Evolutionary conservation across 2,113 vertebrate genomes (phyloP).

Genomic region (Urocynchramus pylzowi): DNA sequence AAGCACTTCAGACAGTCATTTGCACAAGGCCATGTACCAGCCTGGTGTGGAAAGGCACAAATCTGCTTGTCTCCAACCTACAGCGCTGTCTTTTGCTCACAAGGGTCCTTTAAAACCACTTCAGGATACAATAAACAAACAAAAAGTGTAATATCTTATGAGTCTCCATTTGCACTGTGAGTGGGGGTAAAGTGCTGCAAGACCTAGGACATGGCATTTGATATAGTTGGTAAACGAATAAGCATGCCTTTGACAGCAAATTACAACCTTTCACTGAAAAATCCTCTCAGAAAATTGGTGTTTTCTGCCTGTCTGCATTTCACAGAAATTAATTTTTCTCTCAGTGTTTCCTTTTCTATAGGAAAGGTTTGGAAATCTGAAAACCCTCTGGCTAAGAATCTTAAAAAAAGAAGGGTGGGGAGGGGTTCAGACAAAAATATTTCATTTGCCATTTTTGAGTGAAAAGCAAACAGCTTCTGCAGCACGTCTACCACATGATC

Average conservation of each 20-base stretch:
- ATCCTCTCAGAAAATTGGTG: background rate
- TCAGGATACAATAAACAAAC: background rate
- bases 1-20: background rate
- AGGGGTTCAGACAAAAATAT: background rate
- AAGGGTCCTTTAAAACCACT: background rate
- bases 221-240: background rate
- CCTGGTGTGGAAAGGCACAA: background rate
- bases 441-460: background rate
- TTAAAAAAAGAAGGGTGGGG: background rate
- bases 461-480: background rate
- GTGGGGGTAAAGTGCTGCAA: background rate
- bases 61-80: background rate
- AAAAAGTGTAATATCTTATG: background rate
- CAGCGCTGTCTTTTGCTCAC: background rate
- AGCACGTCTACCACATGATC: background rate
- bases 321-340: constrained; percentile 13
- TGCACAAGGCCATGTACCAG: background rate
- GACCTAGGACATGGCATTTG: background rate
- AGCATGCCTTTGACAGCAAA: constrained; percentile 33
- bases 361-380: background rate
- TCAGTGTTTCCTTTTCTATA: background rate
- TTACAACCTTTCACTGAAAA: constrained; percentile 27
- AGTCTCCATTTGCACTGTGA: background rate
- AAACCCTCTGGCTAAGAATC: background rate
- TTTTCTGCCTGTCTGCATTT: constrained; percentile 26